A percentile compares a stretch with the other conserved stretches of the same genome.
Evolutionary conservation across 2,888 invertebrate genomes (phyloP).

Genomic region (Pogonocherus hispidulus): DNA sequence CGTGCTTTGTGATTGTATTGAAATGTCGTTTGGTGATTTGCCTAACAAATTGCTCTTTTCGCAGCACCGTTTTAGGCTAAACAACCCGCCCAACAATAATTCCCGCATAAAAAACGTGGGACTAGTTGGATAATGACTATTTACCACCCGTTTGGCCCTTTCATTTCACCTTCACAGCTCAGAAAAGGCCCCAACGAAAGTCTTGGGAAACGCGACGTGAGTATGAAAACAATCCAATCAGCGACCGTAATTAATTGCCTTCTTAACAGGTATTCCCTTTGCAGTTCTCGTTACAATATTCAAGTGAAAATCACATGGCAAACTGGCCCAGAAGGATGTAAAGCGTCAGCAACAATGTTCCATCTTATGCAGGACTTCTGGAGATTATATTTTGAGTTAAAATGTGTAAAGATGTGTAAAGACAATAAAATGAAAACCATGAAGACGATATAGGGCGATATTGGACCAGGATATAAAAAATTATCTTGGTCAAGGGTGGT

Average conservation of each 20-base stretch:
- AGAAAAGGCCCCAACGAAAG: not conserved
- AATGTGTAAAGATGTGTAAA: too few species aligned
- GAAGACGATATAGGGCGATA: too few species aligned
- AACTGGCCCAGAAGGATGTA: too few species aligned
- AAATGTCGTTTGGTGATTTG: constrained; percentile 25
- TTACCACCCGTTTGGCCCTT: not conserved
- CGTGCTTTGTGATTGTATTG: constrained; percentile 1
- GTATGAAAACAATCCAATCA: constrained; percentile 14
- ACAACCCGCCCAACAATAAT: constrained; percentile 4
- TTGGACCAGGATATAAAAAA: too few species aligned
- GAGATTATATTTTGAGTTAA: too few species aligned
- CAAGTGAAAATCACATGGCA: too few species aligned
- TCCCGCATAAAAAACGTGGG: not conserved
- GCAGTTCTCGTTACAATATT: too few species aligned
- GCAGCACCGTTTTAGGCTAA: constrained; percentile 8
- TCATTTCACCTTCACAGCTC: constrained; percentile 9
- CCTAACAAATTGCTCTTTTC: constrained; percentile 25
- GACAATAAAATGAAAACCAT: too few species aligned
- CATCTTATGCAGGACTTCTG: too few species aligned
- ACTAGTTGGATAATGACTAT: not conserved
- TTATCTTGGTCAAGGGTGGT: too few species aligned
- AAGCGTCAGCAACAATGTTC: too few species aligned
- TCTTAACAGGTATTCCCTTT: too few species aligned
- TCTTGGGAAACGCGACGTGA: constrained; percentile 3
- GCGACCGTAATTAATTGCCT: not conserved